Percentiles rank a stretch among this genome's conserved stretches.
phyloP scores from a whole-genome alignment of 2,113 vertebrate species.

The Notothenia coriiceps region DNA sequence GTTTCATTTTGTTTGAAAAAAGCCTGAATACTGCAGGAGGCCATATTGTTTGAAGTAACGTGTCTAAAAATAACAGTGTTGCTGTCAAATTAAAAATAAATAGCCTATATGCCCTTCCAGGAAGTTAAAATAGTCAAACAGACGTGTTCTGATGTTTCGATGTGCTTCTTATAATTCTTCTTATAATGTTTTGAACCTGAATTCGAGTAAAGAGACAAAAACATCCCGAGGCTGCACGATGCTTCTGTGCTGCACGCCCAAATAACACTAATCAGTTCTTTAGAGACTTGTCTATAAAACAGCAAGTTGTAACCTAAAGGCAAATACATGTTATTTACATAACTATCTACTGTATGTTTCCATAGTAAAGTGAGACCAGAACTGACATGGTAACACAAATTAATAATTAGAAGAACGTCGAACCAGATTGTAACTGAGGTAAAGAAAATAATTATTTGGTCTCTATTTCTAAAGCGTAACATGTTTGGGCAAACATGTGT shows the following conservation, averaged over 20 bases:
- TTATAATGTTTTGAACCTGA: slow-evolving; percentile 46
- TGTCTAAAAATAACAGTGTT: slow-evolving; percentile 81
- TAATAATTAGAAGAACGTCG: no score
- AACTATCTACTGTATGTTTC: neutral
- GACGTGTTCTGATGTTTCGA: slow-evolving; percentile 60
- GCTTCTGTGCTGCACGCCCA: slow-evolving; percentile 16
- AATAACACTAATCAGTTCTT: neutral
- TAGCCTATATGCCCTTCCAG: slow-evolving; percentile 31
- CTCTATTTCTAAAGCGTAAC: no score
- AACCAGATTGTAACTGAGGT: no score
- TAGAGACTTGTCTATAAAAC: neutral
- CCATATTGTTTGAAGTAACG: slow-evolving; percentile 76
- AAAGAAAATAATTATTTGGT: neutral
- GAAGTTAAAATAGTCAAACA: slow-evolving; percentile 64
- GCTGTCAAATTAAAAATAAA: slow-evolving; percentile 86
- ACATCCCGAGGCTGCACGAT: slow-evolving; percentile 17
- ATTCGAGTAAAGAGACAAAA: slow-evolving; percentile 43
- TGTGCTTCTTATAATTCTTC: slow-evolving; percentile 38
- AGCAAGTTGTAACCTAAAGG: neutral
- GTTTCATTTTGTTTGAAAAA: slow-evolving; percentile 19
- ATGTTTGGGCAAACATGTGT: no score
- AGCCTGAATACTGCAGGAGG: slow-evolving; percentile 75
- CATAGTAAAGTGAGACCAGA: neutral
- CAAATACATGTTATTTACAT: neutral
- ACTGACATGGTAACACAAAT: neutral